phyloP scores from a whole-genome alignment of 1,140 invertebrate species.

The Drosophila pectinifera region DNA sequence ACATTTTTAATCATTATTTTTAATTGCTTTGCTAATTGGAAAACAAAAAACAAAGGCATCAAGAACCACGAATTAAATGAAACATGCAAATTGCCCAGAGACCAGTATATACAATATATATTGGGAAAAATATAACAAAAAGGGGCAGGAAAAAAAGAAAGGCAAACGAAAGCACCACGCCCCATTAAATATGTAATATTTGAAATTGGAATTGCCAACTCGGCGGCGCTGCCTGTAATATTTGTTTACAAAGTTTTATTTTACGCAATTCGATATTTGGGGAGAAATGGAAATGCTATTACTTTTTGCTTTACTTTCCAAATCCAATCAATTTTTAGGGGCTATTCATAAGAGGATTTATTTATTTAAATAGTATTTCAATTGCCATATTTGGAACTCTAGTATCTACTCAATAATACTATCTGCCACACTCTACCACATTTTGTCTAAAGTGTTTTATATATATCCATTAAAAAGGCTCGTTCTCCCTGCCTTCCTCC shows the following conservation, averaged over 20 bases:
- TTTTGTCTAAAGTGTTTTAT: too few species aligned
- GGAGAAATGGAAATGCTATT: background rate
- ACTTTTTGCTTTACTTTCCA: background rate
- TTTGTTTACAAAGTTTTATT: background rate
- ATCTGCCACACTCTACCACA: too few species aligned
- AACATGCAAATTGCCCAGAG: constrained; percentile 63
- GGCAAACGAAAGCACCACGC: constrained; percentile 30
- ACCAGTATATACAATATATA: constrained; percentile 14
- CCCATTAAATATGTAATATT: constrained; percentile 38
- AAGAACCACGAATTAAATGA: constrained; percentile 42
- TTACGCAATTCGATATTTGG: background rate
- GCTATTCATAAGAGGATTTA: too few species aligned
- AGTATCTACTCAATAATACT: too few species aligned
- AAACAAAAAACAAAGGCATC: constrained; percentile 22
- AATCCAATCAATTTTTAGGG: background rate
- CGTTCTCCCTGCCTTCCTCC: too few species aligned
- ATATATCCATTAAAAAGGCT: too few species aligned
- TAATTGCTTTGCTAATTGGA: constrained; percentile 72
- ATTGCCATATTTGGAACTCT: too few species aligned
- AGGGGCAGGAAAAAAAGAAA: background rate
- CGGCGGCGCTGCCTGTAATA: background rate
- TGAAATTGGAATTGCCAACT: constrained; percentile 11
- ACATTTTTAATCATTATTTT: constrained; percentile 72
- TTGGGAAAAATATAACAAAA: constrained; percentile 2
- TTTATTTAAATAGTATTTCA: too few species aligned